A percentile compares a stretch with the other conserved stretches of the same genome.
phyloP scores from a whole-genome alignment of 1,140 invertebrate species.

The Lamellibrachia luymesi region DNA sequence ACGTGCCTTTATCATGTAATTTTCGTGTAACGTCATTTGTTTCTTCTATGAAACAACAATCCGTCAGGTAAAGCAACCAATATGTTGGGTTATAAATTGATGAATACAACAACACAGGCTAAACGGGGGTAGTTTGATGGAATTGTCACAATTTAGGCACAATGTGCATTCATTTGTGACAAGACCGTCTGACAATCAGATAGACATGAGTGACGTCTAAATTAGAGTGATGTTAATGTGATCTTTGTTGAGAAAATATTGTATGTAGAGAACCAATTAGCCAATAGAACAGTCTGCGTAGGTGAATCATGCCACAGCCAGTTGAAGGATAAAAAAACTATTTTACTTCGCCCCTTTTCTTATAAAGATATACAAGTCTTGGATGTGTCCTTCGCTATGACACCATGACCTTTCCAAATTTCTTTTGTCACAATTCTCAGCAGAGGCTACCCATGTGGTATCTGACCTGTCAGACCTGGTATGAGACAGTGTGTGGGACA shows the following conservation, averaged over 20 bases:
- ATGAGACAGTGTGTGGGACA: not conserved
- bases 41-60: too few species aligned
- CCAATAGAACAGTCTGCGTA: not conserved
- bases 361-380: not conserved
- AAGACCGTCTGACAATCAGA: not conserved
- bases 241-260: not conserved
- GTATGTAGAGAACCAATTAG: not conserved
- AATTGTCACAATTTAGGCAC: not conserved
- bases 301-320: not conserved
- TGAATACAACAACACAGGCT: not conserved
- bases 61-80: too few species aligned
- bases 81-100: too few species aligned
- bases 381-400: not conserved
- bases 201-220: not conserved
- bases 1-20: too few species aligned
- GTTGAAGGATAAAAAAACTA: not conserved
- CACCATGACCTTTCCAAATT: not conserved
- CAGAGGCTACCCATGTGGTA: not conserved
- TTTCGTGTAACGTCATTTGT: too few species aligned
- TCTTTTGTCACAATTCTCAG: not conserved
- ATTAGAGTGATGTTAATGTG: not conserved
- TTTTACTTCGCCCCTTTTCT: not conserved
- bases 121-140: not conserved
- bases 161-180: not conserved
- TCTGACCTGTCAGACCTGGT: not conserved